Base-by-base conservation (phyloP, 2,113 vertebrate genomes). In the Galbula dea region DNA sequence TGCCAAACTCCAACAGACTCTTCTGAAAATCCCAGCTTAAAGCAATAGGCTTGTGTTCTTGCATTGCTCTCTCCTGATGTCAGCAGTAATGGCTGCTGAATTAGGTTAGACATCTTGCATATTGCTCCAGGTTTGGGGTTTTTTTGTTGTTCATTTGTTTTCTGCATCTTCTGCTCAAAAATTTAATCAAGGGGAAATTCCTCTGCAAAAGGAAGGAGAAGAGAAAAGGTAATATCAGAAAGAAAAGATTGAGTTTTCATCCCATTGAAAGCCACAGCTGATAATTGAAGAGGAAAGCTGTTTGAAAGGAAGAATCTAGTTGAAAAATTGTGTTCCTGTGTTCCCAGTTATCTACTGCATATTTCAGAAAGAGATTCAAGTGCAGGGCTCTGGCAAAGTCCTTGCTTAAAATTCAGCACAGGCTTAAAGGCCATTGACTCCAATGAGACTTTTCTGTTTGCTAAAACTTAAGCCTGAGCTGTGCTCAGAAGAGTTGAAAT, bases 11-110 rank as follows among this genome's bases (percentile, higher is more conserved):
- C 89, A 93, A 66, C 75, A 65, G 86, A 78, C 89, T 95, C 89
- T 88, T 79, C 93, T 76, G 67, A 95, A 96, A 96, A 96, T 94
- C 96, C 93, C 94, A 85, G 93, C 93, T 96, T 95, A 96, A 77
- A 95, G 95, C 67, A 71, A 68, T n/a, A 61, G 93, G 93, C 78
- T 92, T 80, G 59, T 86, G 66, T 85, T 88, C 93, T 67, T 93
- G 87, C 95, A 94, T 95, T 91, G 94, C 94, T 96, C 89, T 89
- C 91, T 94, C 95, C 91, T 94, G 87, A 95, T 95, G 87, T 96
- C 84, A 83, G 87, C 79, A 91, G 85, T 88, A 90, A 96, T 14
- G 59, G 71, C 79, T 89, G 87, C 78, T 59, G 89, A 96, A 89
- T 88, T 80, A 48, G 76, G 80, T 84, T 75, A 81, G 87, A 29